Evolutionary conservation across 2,888 invertebrate species (phyloP).

Genomic region (Nomada ferruginata): DNA sequence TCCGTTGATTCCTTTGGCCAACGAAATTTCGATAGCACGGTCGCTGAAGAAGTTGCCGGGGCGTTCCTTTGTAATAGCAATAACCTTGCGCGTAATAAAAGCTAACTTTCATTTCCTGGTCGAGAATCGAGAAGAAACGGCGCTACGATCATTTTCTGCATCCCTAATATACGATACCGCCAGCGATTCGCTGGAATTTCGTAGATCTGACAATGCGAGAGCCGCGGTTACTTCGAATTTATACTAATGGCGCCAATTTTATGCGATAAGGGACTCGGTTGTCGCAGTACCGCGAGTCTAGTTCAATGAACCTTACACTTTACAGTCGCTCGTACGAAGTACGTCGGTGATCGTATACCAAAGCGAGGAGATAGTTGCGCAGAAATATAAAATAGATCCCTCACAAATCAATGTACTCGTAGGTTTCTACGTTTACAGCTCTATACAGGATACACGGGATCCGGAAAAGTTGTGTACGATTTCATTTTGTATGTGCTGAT

Average conservation of each 20-base stretch:
- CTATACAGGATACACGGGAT: too few relatives aligned
- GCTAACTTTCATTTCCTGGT: not conserved
- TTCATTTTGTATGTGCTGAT: not conserved
- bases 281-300: slow-evolving; percentile 74
- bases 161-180: not conserved
- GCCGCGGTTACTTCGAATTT: not conserved
- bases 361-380: slow-evolving; percentile 61
- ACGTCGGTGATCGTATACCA: slow-evolving; percentile 64
- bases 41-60: not conserved
- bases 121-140: not conserved
- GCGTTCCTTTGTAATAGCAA: not conserved
- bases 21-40: not conserved
- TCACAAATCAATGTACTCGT: slow-evolving; percentile 4
- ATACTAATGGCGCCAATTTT: not conserved
- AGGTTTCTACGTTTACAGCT: slow-evolving; percentile 1
- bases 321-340: slow-evolving; percentile 52
- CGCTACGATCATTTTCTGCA: not conserved
- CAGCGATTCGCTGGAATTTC: slow-evolving; percentile 19
- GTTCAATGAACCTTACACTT: slow-evolving; percentile 78
- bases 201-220: slow-evolving; percentile 54
- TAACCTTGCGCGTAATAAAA: too few relatives aligned
- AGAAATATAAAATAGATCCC: slow-evolving; percentile 23
- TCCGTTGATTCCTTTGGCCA: not conserved
- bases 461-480: slow-evolving; percentile 5
- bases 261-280: slow-evolving; percentile 1